Evolutionary conservation across 2,113 vertebrate species (phyloP), one percentile per base, ranked within the genome.

Genomic region (Tichodroma muraria): DNA sequence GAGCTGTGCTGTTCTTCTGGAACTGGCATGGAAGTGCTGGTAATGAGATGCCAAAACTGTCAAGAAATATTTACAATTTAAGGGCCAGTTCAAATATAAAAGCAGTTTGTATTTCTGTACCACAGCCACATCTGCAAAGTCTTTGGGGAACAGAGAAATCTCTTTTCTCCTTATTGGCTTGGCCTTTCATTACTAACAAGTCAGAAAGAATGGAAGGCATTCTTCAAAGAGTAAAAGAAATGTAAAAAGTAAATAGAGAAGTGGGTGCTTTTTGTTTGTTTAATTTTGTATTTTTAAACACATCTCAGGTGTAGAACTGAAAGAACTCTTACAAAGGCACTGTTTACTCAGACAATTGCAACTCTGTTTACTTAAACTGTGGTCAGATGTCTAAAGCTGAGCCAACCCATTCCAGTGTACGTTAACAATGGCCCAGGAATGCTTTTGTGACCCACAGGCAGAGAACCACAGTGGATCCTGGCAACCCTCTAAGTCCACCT

Each of bases 41-140:
- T 61, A 94, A 92, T 37, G 69, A 93, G 65, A 82, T 69, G 69
- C 90, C 85, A 90, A 90, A 95, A 91, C 53, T 80, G 94, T 82
- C 91, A 95, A 86, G 88, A 28, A 84, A 79, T 92, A 95, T 75
- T 70, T 85, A 71, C 80, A 71, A 25, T 69, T 53, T 78, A 81
- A 93, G 65, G 82, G 53, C 61, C 57, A 47, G 82, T 72, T 90
- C 61, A 90, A 93, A 86, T 19, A 91, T 7, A 90, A 94, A 95
- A 56, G 69, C 68, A 71, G 69, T 64, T 83, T 79, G 69, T 68
- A 83, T 76, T 95, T 93, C 93, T 95, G 52, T 59, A 73, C 75
- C 60, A 52, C 78, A 70, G 63, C 57, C 57, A 53, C 38, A 91
- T 80, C 92, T 92, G 88, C 69, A 86, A 85, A 90, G 57, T 44